Percentiles rank a stretch among this genome's conserved stretches.
Evolutionary conservation across 2,888 invertebrate species (phyloP).

Genomic region (Eilema sororculum): DNA sequence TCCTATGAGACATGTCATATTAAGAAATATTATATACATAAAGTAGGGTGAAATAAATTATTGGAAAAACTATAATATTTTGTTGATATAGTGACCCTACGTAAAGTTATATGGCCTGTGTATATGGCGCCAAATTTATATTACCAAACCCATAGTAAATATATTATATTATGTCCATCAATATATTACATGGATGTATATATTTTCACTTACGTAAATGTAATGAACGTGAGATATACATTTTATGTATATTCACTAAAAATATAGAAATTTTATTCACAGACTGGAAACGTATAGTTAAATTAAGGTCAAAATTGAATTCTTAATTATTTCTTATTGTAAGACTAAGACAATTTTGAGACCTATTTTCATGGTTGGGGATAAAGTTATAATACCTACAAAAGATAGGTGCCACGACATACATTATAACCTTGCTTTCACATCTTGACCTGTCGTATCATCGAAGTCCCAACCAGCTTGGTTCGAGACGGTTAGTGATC

Average conservation of each 20-base stretch:
- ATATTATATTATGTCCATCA: slow-evolving; percentile 17
- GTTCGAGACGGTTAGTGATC: not conserved
- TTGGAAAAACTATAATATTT: slow-evolving; percentile 19
- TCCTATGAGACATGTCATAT: not conserved
- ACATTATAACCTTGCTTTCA: not conserved
- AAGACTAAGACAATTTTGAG: too few species aligned
- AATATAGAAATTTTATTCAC: slow-evolving; percentile 9
- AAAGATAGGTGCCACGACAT: not conserved
- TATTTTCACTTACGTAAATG: slow-evolving; percentile 40
- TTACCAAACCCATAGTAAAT: slow-evolving; percentile 36
- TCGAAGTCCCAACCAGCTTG: too few species aligned
- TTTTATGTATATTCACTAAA: slow-evolving; percentile 20
- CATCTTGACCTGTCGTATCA: too few species aligned
- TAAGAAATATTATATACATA: not conserved
- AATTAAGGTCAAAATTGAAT: not conserved
- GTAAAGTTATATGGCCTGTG: slow-evolving; percentile 37
- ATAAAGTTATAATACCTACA: too few species aligned
- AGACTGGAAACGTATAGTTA: not conserved
- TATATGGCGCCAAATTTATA: slow-evolving; percentile 31
- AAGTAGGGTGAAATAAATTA: slow-evolving; percentile 4
- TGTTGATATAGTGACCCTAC: slow-evolving; percentile 22
- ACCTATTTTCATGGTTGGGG: too few species aligned
- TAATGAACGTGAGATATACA: slow-evolving; percentile 15
- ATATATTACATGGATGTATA: slow-evolving; percentile 32
- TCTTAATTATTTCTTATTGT: too few species aligned